These are phyloP conservation scores for Hipparchia semele DNA, from an alignment of 2,888 invertebrate species.

Conservation along the genomic window DNA sequence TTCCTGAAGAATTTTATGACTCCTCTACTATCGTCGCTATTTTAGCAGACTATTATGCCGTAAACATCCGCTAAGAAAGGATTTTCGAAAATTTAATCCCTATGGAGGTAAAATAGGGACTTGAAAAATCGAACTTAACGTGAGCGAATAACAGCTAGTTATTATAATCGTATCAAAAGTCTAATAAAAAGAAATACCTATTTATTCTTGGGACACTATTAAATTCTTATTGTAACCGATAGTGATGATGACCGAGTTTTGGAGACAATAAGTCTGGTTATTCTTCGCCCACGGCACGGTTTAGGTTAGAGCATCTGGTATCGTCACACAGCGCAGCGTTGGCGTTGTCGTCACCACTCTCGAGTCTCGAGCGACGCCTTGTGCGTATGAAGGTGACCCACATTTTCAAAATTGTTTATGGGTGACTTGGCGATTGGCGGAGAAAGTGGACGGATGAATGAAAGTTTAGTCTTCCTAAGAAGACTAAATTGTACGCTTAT, in stretches of 20 bases:
- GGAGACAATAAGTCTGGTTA: slow-evolving; percentile 8
- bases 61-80: too few relatives aligned
- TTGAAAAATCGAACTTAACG: too few relatives aligned
- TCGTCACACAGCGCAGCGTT: neutral
- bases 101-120: too few relatives aligned
- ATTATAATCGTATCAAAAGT: too few relatives aligned
- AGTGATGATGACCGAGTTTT: slow-evolving; percentile 5
- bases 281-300: slow-evolving; percentile 6
- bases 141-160: too few relatives aligned
- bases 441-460: slow-evolving; percentile 42
- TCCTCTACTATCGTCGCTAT: too few relatives aligned
- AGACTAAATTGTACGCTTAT: slow-evolving; percentile 16
- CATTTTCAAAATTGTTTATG: slow-evolving; percentile 47
- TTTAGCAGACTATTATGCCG: too few relatives aligned
- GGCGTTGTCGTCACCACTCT: slow-evolving; percentile 26
- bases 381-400: slow-evolving; percentile 41
- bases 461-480: slow-evolving; percentile 32
- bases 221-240: too few relatives aligned
- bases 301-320: neutral
- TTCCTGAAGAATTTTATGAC: too few relatives aligned
- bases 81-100: too few relatives aligned
- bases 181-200: too few relatives aligned
- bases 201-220: too few relatives aligned
- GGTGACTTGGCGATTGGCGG: slow-evolving; percentile 42
- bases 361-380: slow-evolving; percentile 23